Evolutionary conservation across 1,140 invertebrate species (phyloP).

Genomic region (Diorhabda elongata): DNA sequence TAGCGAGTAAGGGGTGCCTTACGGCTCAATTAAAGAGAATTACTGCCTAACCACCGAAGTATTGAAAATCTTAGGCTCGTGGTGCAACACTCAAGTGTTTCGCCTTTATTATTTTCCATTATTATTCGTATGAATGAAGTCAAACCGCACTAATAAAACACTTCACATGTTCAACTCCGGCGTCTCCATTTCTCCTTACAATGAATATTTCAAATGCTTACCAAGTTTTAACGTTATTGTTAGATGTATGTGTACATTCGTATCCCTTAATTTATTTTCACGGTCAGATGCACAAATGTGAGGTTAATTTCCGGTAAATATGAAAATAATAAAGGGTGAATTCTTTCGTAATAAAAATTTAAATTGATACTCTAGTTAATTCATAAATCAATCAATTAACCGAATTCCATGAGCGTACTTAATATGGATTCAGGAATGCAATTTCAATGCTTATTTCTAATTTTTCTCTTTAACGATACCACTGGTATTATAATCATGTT

Average conservation of each 20-base stretch:
- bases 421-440: no score
- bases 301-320: neutral
- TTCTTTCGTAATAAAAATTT: no score
- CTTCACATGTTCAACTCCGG: neutral
- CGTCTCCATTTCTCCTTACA: neutral
- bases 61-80: slow-evolving; percentile 10
- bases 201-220: neutral
- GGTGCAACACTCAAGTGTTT: slow-evolving; percentile 16
- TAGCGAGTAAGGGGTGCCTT: slow-evolving; percentile 27
- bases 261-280: neutral
- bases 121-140: neutral
- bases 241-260: neutral
- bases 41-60: slow-evolving; percentile 8
- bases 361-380: no score
- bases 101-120: slow-evolving; percentile 8
- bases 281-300: neutral
- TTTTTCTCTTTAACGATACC: no score
- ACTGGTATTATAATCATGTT: no score
- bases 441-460: no score
- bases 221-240: neutral
- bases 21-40: slow-evolving; percentile 30
- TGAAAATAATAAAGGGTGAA: no score
- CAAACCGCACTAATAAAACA: slow-evolving; percentile 11
- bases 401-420: no score
- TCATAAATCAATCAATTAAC: no score